Evolutionary conservation across 2,113 vertebrate species (phyloP), one percentile per base, ranked within the genome.

Genomic region (Pseudorhombus dupliciocellatus): DNA sequence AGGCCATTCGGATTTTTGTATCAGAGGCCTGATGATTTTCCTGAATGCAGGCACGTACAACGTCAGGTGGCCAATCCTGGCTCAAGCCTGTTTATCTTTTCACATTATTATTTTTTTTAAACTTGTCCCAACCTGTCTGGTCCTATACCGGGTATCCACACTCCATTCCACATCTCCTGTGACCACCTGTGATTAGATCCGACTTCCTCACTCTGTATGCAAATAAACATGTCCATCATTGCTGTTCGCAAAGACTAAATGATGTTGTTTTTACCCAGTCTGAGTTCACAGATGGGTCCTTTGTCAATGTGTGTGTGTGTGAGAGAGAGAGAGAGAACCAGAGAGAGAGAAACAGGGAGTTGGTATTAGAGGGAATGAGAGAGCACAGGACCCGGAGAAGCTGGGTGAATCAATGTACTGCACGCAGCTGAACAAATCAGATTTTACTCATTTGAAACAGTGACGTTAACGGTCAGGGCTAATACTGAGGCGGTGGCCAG

Each of bases 381-480:
- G 48, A 51, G 48, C 11, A 21, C 21, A 5, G 12, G 25, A n/a
- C 18, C 16, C 10, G 12, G 26, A 51, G 28, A 57, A 10, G 25
- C 2, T 26, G 18, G 31, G 25, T 16, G 11, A 31, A n/a, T 34
- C 9, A 10, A 31, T 57, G 24, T 31, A 5, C 28, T 31, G 55
- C 8, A 31, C 26, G 15, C 26, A 34, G 55, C 18, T 31, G 16
- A 11, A 34, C 15, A 57, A 57, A 57, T 31, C n/a, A 34, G 28
- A n/a, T 55, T 55, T 55, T 55, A 28, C 26, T 55, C 26, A 57
- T 57, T 20, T 57, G 28, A 57, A n/a, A 31, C 55, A 8, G 9
- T 57, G 18, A 57, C 9, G 15, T 16, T 18, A 53, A 16, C 3
- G 26, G 8, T 34, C 55, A n/a, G 18, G n/a, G 16, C 30, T 56